These are phyloP conservation scores for Boloria euphrosyne DNA, from an alignment of 2,888 invertebrate species.

Conservation along the genomic window DNA sequence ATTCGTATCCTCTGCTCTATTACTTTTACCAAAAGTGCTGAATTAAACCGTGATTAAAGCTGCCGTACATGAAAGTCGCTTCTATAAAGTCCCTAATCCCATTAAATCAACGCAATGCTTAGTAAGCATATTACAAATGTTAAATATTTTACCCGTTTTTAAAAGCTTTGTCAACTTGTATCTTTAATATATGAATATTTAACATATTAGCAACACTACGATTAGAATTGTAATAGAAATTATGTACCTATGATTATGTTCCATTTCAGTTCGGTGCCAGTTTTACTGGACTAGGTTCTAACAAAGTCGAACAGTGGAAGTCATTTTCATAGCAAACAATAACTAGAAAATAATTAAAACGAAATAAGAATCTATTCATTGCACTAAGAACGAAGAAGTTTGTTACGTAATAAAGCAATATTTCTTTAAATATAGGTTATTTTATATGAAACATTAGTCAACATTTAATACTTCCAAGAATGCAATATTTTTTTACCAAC, in stretches of 20 bases:
- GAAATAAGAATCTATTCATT: conserved; percentile 14
- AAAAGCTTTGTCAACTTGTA: too few relatives aligned
- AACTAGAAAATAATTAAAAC: conserved; percentile 10
- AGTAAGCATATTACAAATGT: neutral
- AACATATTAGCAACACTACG: too few relatives aligned
- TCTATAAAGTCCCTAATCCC: conserved; percentile 19
- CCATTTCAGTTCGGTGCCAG: too few relatives aligned
- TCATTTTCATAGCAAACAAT: conserved; percentile 9
- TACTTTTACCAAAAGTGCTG: conserved; percentile 45
- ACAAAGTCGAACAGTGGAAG: too few relatives aligned
- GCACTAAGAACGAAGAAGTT: conserved; percentile 7
- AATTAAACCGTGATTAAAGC: conserved; percentile 41
- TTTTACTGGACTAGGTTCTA: too few relatives aligned
- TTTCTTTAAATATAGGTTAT: conserved; percentile 11
- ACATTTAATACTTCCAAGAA: neutral
- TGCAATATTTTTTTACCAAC: neutral
- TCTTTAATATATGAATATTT: too few relatives aligned
- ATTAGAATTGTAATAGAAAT: too few relatives aligned
- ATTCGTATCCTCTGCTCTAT: conserved; percentile 58
- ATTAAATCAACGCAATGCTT: conserved; percentile 7
- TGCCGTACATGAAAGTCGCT: conserved; percentile 9
- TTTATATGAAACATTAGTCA: conserved; percentile 2
- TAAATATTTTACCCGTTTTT: too few relatives aligned
- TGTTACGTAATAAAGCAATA: conserved; percentile 4
- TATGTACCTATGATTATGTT: too few relatives aligned